phyloP scores from a whole-genome alignment of 2,113 vertebrate species.

The Laticauda colubrina region DNA sequence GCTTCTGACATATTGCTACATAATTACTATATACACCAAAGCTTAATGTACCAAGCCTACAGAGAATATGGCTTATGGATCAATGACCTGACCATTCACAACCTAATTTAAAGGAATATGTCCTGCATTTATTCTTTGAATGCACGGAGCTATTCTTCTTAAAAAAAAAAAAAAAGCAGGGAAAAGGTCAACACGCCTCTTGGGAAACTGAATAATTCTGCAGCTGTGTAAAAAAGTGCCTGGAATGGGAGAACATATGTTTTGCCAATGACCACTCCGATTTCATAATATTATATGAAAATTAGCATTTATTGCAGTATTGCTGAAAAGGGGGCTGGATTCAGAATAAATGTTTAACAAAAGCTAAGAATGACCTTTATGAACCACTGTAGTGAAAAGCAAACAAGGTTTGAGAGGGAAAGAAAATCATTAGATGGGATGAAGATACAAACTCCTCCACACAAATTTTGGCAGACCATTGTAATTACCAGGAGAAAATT shows the following conservation, averaged over 20 bases:
- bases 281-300: conserved; percentile 3
- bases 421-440: background rate
- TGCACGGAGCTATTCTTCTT: conserved; percentile 46
- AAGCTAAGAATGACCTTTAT: background rate
- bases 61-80: conserved; percentile 16
- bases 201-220: conserved; percentile 3
- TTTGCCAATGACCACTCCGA: background rate
- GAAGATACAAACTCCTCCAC: background rate
- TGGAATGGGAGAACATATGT: background rate
- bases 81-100: conserved; percentile 16
- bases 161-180: conserved; percentile 53
- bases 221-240: conserved; percentile 3
- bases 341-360: background rate
- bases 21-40: background rate
- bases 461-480: background rate
- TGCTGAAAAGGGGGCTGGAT: background rate
- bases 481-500: background rate
- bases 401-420: background rate
- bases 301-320: background rate
- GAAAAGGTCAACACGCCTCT: conserved; percentile 3
- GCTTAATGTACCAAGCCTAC: background rate
- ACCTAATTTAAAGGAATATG: conserved; percentile 38
- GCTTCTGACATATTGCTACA: background rate
- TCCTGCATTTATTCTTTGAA: conserved; percentile 40
- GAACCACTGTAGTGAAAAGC: background rate